Evolutionary conservation across 2,113 vertebrate species (phyloP).

Genomic region (Benitochromis conjunctus): DNA sequence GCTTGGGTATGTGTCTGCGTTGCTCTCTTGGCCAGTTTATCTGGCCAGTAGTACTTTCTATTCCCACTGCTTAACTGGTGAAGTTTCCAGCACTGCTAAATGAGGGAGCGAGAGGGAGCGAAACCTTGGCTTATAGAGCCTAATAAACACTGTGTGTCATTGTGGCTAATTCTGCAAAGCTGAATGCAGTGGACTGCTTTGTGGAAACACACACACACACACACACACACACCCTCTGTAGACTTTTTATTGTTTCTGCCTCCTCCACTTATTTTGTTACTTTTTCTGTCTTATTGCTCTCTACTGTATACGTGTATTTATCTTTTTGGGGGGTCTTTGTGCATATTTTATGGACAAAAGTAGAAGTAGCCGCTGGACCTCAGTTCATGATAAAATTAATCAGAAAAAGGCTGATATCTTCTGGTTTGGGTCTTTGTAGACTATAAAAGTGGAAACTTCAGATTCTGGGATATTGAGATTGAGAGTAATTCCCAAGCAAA

Average conservation of each 20-base stretch:
- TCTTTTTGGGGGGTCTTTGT: background rate
- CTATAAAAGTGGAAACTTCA: background rate
- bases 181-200: constrained; percentile 14
- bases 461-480: background rate
- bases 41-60: constrained; percentile 25
- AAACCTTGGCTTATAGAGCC: constrained; percentile 21
- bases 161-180: constrained; percentile 20
- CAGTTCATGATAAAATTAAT: background rate
- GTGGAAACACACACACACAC: constrained; percentile 23
- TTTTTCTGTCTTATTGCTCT: background rate
- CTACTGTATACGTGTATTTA: background rate
- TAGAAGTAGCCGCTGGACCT: background rate
- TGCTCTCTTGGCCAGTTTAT: constrained; percentile 27
- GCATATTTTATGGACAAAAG: background rate
- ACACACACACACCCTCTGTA: background rate
- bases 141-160: constrained; percentile 51
- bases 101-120: background rate
- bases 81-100: constrained; percentile 47
- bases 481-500: background rate
- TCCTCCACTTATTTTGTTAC: background rate
- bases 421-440: background rate
- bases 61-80: constrained; percentile 28
- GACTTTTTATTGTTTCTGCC: background rate
- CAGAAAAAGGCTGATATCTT: background rate
- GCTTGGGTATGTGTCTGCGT: constrained; percentile 21